Conservation (phyloP, 2,888 invertebrate species). For the Drosophila lacicola region DNA sequence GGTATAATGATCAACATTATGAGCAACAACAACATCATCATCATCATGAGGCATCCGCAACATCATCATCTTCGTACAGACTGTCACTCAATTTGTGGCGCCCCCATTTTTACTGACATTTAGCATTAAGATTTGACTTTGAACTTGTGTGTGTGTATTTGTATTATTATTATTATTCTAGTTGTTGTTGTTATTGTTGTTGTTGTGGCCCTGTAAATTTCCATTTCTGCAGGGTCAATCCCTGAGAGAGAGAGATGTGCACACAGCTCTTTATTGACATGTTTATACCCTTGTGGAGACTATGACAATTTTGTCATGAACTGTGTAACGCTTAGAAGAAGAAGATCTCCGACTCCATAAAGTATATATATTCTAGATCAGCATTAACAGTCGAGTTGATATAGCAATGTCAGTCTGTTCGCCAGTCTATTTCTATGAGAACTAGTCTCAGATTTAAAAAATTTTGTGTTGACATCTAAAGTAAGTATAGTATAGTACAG, state of each 20-base stretch:
- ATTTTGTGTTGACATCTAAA: too few relatives aligned
- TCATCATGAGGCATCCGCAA: slow-evolving; percentile 5
- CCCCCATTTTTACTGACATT: slow-evolving; percentile 45
- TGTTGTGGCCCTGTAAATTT: slow-evolving; percentile 22
- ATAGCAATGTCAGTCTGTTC: too few relatives aligned
- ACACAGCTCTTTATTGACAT: slow-evolving; percentile 30
- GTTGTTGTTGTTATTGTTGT: slow-evolving; percentile 15
- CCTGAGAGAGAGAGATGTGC: slow-evolving; percentile 15
- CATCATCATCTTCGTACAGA: slow-evolving; percentile 18
- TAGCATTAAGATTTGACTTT: slow-evolving; percentile 56
- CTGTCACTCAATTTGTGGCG: slow-evolving; percentile 53
- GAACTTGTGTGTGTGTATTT: slow-evolving; percentile 46
- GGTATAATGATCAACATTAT: slow-evolving; percentile 37
- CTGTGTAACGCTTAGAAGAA: too few relatives aligned
- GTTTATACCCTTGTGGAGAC: too few relatives aligned
- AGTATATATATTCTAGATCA: too few relatives aligned
- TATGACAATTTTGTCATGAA: too few relatives aligned
- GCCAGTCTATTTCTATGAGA: too few relatives aligned
- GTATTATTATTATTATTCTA: slow-evolving; percentile 16
- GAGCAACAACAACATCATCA: slow-evolving; percentile 23
- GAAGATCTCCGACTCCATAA: too few relatives aligned
- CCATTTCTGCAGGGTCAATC: slow-evolving; percentile 24
- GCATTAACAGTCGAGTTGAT: too few relatives aligned
- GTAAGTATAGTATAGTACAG: too few relatives aligned
- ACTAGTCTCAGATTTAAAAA: too few relatives aligned